phyloP scores from a whole-genome alignment of 23 tunicate genomes.

The Botrylloides violaceus region DNA sequence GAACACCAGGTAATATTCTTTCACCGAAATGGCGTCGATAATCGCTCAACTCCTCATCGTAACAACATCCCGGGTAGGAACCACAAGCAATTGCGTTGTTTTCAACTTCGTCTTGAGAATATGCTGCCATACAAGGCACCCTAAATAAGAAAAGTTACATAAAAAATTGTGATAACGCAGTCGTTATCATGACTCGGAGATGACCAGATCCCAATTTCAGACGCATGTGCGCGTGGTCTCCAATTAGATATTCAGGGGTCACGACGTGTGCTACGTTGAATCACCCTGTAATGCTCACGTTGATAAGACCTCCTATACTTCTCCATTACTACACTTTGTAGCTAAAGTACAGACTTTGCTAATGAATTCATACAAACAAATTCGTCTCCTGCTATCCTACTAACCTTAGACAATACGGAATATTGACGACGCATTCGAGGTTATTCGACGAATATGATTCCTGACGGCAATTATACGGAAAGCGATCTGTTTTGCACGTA shows the following conservation, averaged over 20 bases:
- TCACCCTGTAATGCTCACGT: no score
- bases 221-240: no score
- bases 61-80: conserved; percentile 64
- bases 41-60: conserved; percentile 37
- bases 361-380: no score
- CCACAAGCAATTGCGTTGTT: conserved; percentile 25
- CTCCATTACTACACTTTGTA: no score
- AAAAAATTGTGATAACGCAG: no score
- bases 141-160: conserved; percentile 19
- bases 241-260: no score
- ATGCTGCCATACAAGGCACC: conserved; percentile 43
- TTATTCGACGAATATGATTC: conserved; percentile 10
- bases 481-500: conserved; percentile 19
- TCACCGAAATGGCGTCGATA: conserved; percentile 49
- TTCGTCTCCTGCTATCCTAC: no score
- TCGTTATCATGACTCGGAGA: no score
- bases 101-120: conserved; percentile 34
- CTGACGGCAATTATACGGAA: conserved; percentile 30
- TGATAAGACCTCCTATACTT: no score
- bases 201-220: no score
- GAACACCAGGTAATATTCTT: conserved; percentile 80
- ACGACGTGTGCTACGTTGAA: no score
- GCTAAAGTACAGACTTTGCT: no score
- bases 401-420: conserved; percentile 77
- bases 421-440: conserved; percentile 31